Evolutionary conservation across 2,888 invertebrate species (phyloP).

Genomic region (Amaurobius ferox): DNA sequence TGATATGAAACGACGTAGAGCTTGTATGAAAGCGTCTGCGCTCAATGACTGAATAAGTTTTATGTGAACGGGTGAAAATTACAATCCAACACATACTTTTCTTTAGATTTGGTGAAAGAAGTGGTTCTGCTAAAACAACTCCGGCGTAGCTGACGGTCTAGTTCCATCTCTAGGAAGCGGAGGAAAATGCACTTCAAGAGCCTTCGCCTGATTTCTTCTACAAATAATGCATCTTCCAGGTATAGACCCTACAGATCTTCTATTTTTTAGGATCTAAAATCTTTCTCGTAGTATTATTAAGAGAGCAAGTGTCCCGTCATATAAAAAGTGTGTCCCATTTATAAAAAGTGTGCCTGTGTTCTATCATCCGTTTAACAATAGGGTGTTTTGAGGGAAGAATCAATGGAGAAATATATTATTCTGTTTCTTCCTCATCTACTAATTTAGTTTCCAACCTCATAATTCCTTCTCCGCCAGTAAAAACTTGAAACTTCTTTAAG

Average conservation of each 20-base stretch:
- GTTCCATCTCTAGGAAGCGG: too few species aligned
- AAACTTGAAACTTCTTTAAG: neutral
- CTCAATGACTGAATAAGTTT: too few species aligned
- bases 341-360: neutral
- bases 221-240: too few species aligned
- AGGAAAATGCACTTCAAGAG: too few species aligned
- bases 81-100: too few species aligned
- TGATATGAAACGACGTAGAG: too few species aligned
- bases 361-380: neutral
- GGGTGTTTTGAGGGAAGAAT: neutral
- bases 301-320: too few species aligned
- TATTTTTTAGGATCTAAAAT: neutral
- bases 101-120: too few species aligned
- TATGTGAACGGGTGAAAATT: too few species aligned
- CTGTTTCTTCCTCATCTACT: neutral
- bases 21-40: too few species aligned
- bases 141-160: neutral
- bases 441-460: neutral
- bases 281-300: too few species aligned
- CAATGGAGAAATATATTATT: neutral
- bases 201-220: too few species aligned
- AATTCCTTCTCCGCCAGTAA: neutral
- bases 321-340: neutral
- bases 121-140: neutral
- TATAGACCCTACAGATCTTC: neutral